Evolutionary conservation across 2,888 invertebrate genomes (phyloP).

Genomic region (Leptinotarsa peninsularis): DNA sequence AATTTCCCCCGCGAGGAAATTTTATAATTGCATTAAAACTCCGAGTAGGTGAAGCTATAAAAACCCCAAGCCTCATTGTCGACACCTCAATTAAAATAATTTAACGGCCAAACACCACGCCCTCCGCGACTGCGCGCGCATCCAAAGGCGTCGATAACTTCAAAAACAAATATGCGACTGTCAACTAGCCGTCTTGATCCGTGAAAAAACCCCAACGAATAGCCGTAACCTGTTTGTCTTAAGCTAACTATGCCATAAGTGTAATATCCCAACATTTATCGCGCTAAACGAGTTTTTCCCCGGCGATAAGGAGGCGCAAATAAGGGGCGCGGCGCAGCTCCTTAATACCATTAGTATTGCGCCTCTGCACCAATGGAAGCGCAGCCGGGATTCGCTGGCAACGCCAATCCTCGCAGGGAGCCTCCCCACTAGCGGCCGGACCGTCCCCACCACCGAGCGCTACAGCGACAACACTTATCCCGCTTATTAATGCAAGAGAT

Average conservation of each 20-base stretch:
- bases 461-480: constrained; percentile 47
- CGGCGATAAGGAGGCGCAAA: constrained; percentile 57
- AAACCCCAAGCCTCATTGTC: constrained; percentile 45
- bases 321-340: constrained; percentile 53
- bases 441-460: constrained; percentile 50
- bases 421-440: constrained; percentile 50
- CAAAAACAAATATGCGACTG: constrained; percentile 54
- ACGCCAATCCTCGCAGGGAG: constrained; percentile 52
- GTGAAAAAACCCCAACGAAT: constrained; percentile 51
- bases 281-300: constrained; percentile 58
- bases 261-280: constrained; percentile 61
- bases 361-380: constrained; percentile 54
- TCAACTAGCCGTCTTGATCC: constrained; percentile 58
- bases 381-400: constrained; percentile 45
- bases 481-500: constrained; percentile 64
- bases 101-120: constrained; percentile 54
- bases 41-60: constrained; percentile 50
- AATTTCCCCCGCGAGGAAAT: constrained; percentile 35
- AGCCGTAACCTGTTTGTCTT: constrained; percentile 61
- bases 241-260: constrained; percentile 60
- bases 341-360: constrained; percentile 61
- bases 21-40: constrained; percentile 43
- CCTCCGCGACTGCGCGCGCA: constrained; percentile 57
- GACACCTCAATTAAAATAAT: constrained; percentile 59
- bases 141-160: constrained; percentile 46